Evolutionary conservation across 2,888 invertebrate species (phyloP).

Genomic region (Deroplatys truncata): DNA sequence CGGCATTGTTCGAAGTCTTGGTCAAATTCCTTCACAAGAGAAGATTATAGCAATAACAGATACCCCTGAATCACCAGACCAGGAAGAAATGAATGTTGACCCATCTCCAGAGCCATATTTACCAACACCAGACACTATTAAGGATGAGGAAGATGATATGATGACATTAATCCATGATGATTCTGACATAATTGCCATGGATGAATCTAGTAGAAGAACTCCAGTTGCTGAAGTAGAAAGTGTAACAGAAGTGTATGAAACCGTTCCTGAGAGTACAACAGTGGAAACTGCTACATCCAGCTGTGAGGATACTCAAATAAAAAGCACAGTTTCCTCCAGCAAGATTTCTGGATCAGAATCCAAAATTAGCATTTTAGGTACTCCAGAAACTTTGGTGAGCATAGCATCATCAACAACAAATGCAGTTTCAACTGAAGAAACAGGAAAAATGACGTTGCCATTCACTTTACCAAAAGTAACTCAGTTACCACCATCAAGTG

Average conservation of each 20-base stretch:
- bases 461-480: slow-evolving; percentile 27
- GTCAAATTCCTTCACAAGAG: not conserved
- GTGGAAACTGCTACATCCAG: not conserved
- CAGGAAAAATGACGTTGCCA: not conserved
- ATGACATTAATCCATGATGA: slow-evolving; percentile 14
- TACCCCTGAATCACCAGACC: slow-evolving; percentile 52
- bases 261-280: not conserved
- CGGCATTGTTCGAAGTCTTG: slow-evolving; percentile 11
- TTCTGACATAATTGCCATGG: not conserved
- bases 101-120: slow-evolving; percentile 46
- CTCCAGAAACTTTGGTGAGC: not conserved
- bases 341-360: not conserved
- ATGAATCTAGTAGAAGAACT: not conserved
- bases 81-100: slow-evolving; percentile 47
- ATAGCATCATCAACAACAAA: not conserved
- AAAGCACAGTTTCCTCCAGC: not conserved
- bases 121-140: slow-evolving; percentile 57
- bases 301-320: not conserved
- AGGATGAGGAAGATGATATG: slow-evolving; percentile 47
- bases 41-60: slow-evolving; percentile 46
- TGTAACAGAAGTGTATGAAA: not conserved
- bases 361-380: not conserved
- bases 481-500: slow-evolving; percentile 40
- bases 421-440: not conserved
- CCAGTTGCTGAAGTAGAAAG: not conserved